Evolutionary conservation across 2,888 invertebrate genomes (phyloP).

Genomic region (Pocota personata): DNA sequence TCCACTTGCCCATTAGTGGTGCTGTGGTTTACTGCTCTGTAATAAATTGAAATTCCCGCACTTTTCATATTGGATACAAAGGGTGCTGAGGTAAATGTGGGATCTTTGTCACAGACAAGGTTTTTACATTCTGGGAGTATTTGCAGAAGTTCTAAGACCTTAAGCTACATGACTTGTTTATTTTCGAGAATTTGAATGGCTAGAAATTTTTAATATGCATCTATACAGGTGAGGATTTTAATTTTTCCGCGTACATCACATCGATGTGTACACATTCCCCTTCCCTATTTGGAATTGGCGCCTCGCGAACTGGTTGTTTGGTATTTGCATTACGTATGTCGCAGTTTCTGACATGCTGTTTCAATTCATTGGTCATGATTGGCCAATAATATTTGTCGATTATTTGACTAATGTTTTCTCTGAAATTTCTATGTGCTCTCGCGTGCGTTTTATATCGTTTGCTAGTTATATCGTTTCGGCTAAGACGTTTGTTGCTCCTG

Average conservation of each 20-base stretch:
- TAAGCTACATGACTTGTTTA: background rate
- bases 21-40: constrained; percentile 14
- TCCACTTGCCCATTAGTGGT: constrained; percentile 44
- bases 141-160: too few species aligned
- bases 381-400: too few species aligned
- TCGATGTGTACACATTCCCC: background rate
- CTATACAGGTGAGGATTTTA: background rate
- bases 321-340: background rate
- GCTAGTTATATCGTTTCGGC: background rate
- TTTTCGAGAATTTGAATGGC: background rate
- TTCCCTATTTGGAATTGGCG: background rate
- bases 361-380: too few species aligned
- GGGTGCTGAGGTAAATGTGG: too few species aligned
- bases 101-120: too few species aligned
- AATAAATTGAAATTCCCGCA: constrained; percentile 1
- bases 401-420: too few species aligned
- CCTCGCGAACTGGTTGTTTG: background rate
- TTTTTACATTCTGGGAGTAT: too few species aligned
- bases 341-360: too few species aligned
- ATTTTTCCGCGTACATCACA: too few species aligned
- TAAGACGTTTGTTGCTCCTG: background rate
- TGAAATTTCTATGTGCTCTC: background rate
- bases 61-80: too few species aligned
- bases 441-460: background rate
- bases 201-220: constrained; percentile 1